Evolutionary conservation across 1,140 invertebrate genomes (phyloP), one percentile per base, ranked within the genome.

Genomic region (Hermetia illucens): DNA sequence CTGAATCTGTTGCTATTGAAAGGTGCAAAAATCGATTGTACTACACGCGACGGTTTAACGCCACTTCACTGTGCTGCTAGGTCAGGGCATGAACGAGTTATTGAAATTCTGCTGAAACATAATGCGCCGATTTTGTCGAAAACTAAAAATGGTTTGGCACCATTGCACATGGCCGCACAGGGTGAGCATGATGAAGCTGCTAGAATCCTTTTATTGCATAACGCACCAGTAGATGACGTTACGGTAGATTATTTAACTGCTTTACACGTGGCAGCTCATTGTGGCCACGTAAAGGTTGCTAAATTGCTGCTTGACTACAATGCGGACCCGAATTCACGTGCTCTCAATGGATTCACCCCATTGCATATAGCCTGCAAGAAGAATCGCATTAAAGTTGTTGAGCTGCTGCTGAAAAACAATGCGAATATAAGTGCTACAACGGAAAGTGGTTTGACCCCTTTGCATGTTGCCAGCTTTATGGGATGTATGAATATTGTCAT

Each of bases 401-500:
- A 98, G 64, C 62, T 98, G 39, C 68, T 98, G 18, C 66, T 98
- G 3, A 97, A 96, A 64, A 89, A 97, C 65, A 90, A 89, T 51
- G 95, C 92, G 33, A 82, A 75, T 44, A 76, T 75, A 44, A 66
- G 69, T 19, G 78, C 73, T 2, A 77, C 74, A 3, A 77, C 82
- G 0, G 74, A 76, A 49, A 75, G 72, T 1, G 95, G 95, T 15
- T 66, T 98, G 44, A 96, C 95, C 8, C 93, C 93, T 12, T 69
- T 99, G 20, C 95, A 99, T 64, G 94, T 99, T 32, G 92, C 94
- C 1, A 83, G 90, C 50, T 98, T 98, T 65, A 98, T 98, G 94
- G 95, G 95, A 19, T 94, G 92, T 63, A 95, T 98, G 86, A 97
- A 97, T 63, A 97, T 99, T 50, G 93, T 96, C 17, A 88, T 98